phyloP scores from a whole-genome alignment of 2,113 vertebrate species.

The Pungitius pungitius region DNA sequence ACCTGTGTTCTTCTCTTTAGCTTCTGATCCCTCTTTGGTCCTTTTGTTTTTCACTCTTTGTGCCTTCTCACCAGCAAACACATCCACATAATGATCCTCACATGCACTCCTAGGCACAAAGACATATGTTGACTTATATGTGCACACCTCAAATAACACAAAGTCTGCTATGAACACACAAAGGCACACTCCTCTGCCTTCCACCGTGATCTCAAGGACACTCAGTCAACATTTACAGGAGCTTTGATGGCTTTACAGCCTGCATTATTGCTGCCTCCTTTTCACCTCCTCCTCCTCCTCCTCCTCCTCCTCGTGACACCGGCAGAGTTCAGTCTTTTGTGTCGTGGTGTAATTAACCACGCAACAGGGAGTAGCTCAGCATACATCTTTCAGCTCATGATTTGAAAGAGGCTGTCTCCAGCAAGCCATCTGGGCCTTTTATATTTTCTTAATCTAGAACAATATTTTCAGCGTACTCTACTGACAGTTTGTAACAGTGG shows the following conservation, averaged over 20 bases:
- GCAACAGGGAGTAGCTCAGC: conserved; percentile 61
- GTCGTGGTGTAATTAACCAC: conserved; percentile 71
- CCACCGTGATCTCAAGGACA: conserved; percentile 74
- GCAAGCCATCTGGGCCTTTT: conserved; percentile 60
- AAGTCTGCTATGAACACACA: conserved; percentile 22
- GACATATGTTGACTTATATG: conserved; percentile 13
- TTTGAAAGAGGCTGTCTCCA: conserved; percentile 38
- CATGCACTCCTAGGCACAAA: not conserved
- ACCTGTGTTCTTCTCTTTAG: conserved; percentile 2
- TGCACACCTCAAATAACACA: conserved; percentile 20
- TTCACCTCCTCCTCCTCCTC: conserved; percentile 23
- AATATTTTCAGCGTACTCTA: conserved; percentile 31
- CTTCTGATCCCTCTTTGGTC: conserved; percentile 2
- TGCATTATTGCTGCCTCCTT: conserved; percentile 58
- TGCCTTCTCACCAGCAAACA: not conserved
- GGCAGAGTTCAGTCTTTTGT: conserved; percentile 64
- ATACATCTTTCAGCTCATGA: conserved; percentile 52
- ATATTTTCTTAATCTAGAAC: conserved; percentile 7
- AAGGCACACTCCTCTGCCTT: conserved; percentile 32
- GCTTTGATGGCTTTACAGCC: conserved; percentile 73
- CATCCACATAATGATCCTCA: conserved; percentile 1
- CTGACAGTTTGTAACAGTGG: not conserved
- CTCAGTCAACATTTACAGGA: conserved; percentile 76
- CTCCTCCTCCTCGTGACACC: conserved; percentile 51
- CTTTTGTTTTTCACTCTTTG: conserved; percentile 34